Evolutionary conservation across 2,888 invertebrate genomes (phyloP).

Genomic region (Diplazon laetatorius): DNA sequence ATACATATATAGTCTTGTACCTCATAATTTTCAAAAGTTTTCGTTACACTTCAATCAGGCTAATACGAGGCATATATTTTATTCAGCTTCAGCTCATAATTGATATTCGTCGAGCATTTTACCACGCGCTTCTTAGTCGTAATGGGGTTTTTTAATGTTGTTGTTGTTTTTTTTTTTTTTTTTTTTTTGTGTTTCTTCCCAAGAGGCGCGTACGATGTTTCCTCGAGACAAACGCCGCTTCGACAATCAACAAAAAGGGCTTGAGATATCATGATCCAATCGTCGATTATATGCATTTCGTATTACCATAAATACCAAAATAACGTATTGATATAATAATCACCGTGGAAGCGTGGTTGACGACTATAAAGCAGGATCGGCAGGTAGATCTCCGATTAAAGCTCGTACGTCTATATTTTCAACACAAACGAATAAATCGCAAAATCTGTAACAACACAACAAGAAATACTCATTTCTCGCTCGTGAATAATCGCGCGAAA

Average conservation of each 20-base stretch:
- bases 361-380: conserved; percentile 57
- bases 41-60: conserved; percentile 59
- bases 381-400: conserved; percentile 41
- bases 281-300: conserved; percentile 25
- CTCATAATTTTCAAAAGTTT: conserved; percentile 64
- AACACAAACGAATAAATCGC: conserved; percentile 16
- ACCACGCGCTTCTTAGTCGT: no score
- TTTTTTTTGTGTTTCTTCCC: conserved; percentile 2
- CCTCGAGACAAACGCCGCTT: conserved; percentile 38
- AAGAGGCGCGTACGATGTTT: conserved; percentile 13
- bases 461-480: background rate
- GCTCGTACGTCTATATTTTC: conserved; percentile 37
- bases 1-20: conserved; percentile 73
- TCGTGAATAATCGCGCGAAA: background rate
- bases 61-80: conserved; percentile 60
- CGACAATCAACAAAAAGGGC: conserved; percentile 50
- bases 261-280: conserved; percentile 42
- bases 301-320: conserved; percentile 13
- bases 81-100: conserved; percentile 52
- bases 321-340: conserved; percentile 24
- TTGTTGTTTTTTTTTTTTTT: conserved; percentile 7
- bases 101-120: conserved; percentile 39
- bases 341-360: conserved; percentile 32
- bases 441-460: conserved; percentile 8
- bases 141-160: no score